phyloP scores from a whole-genome alignment of 2,888 invertebrate species.

The Callimorpha dominula region DNA sequence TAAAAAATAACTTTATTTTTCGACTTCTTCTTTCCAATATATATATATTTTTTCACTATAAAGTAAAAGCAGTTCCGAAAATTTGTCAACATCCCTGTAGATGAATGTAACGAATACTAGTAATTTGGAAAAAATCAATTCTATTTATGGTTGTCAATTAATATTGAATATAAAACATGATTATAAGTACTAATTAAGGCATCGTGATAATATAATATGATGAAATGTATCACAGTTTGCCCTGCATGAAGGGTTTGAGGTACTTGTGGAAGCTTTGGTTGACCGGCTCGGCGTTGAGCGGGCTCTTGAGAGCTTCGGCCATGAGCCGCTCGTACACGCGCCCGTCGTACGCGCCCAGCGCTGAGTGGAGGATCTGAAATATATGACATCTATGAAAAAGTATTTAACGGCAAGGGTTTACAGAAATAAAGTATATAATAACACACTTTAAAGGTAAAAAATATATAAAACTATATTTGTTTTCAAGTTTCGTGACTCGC shows the following conservation, averaged over 20 bases:
- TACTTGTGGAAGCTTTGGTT: conserved; percentile 91
- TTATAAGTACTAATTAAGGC: background rate
- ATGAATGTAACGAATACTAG: background rate
- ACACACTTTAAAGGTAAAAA: background rate
- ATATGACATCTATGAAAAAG: background rate
- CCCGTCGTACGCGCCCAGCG: conserved; percentile 94
- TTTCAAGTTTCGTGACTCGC: too few relatives aligned
- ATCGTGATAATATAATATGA: background rate
- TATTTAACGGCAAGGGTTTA: background rate
- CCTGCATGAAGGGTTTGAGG: conserved; percentile 93
- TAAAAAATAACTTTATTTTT: too few relatives aligned
- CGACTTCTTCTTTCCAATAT: too few relatives aligned
- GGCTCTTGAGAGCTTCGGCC: conserved; percentile 93
- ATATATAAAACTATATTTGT: background rate
- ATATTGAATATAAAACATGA: background rate
- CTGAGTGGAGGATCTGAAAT: conserved; percentile 88
- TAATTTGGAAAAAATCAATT: background rate
- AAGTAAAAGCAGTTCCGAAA: background rate
- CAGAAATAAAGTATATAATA: background rate
- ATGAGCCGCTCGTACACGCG: conserved; percentile 94
- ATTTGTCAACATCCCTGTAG: background rate
- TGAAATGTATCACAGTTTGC: conserved; percentile 86
- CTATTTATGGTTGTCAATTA: background rate
- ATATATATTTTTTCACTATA: background rate
- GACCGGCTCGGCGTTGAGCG: conserved; percentile 93